Conservation (phyloP, 1,140 invertebrate species). For the Drosophila asahinai region DNA sequence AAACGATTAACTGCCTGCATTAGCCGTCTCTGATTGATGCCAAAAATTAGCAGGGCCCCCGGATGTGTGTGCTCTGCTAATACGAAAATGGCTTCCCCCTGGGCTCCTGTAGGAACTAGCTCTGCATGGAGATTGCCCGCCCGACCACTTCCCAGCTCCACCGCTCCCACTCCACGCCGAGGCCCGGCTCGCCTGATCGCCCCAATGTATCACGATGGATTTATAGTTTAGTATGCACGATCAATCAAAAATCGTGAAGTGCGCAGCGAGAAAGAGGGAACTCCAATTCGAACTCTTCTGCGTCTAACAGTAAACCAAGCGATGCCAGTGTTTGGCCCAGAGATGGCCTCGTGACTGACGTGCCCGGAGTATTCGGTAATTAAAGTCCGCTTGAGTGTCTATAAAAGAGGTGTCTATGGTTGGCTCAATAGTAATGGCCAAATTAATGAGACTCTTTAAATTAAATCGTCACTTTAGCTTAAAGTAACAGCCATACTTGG, state of each 20-base stretch:
- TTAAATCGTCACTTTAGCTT: neutral
- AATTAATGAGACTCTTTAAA: neutral
- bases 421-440: neutral
- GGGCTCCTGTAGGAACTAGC: slow-evolving; percentile 32
- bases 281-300: slow-evolving; percentile 51
- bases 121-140: neutral
- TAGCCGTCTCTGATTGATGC: slow-evolving; percentile 78
- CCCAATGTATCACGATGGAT: slow-evolving; percentile 85
- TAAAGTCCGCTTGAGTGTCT: neutral
- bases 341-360: slow-evolving; percentile 34
- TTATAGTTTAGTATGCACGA: slow-evolving; percentile 85
- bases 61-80: slow-evolving; percentile 66
- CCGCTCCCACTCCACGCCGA: slow-evolving; percentile 24
- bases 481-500: neutral
- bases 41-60: slow-evolving; percentile 60
- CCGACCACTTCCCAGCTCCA: neutral
- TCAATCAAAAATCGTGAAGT: slow-evolving; percentile 85
- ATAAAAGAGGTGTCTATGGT: neutral
- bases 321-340: neutral
- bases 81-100: slow-evolving; percentile 64
- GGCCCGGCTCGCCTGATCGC: slow-evolving; percentile 80
- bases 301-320: slow-evolving; percentile 70
- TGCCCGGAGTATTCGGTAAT: slow-evolving; percentile 16
- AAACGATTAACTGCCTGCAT: slow-evolving; percentile 79
- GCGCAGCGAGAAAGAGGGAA: slow-evolving; percentile 38